Evolutionary conservation across 2,888 invertebrate genomes (phyloP), one percentile per base, ranked within the genome.

Genomic region (Caenorhabditis sinica): DNA sequence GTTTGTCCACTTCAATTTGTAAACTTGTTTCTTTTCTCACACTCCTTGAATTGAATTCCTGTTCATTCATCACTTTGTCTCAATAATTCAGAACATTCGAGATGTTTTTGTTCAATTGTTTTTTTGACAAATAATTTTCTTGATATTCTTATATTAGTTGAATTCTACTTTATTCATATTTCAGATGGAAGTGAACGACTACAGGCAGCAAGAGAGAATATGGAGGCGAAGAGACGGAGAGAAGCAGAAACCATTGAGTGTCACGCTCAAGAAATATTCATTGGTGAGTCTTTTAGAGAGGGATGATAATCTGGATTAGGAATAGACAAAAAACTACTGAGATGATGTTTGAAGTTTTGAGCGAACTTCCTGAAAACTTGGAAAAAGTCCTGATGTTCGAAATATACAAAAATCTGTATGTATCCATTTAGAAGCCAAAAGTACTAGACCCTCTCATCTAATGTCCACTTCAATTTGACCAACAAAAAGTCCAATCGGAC

Each of bases 181-280:
- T 63, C 73, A 63, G 63, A 56, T 6, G 8, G 23, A 36, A 40
- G 66, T 72, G 72, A 49, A 69, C 49, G 72, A 65, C 8, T 43
- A 72, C 33, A 63, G 56, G 61, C 61, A 65, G 58, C 36, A 66
- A n/a, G 61, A 77, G 33, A 56, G 60, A 36, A 23, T 28, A 28
- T 71, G 60, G 60, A 28, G 40, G 53, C 43, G 45, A 23, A 60
- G 68, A 68, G 51, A 51, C 68, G 45, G 30, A 76, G 79, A 72
- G 63, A 80, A 80, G 49, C 72, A 49, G 66, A 80, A 72, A 30
- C 80, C 80, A 36, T 66, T 80, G 80, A 80, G 80, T 49, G 80
- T 56, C 23, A 72, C 72, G 5, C 72, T 80, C 25, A 65, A 65
- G 25, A 63, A 80, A 58, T 80, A 80, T 49, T 80, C 80, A 45